Evolutionary conservation across 2,888 invertebrate genomes (phyloP).

Genomic region (Eristalis arbustorum): DNA sequence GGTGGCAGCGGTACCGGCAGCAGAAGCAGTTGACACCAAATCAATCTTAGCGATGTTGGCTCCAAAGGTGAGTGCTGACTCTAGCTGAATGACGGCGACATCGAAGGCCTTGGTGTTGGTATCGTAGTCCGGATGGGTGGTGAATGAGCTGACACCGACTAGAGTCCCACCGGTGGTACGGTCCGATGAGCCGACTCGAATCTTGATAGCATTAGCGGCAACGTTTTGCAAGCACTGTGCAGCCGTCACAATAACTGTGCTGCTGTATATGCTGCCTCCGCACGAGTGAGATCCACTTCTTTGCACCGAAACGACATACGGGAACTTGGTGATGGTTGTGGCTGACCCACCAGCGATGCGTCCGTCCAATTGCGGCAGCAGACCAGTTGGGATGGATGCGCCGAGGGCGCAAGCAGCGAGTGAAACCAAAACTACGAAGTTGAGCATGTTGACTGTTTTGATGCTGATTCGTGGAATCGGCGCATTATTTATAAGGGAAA

Average conservation of each 20-base stretch:
- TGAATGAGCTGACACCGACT: conserved; percentile 66
- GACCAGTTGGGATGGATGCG: conserved; percentile 72
- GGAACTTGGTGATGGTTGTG: conserved; percentile 51
- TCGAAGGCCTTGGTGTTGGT: conserved; percentile 81
- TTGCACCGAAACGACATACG: conserved; percentile 60
- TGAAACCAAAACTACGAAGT: conserved; percentile 51
- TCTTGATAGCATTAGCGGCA: conserved; percentile 59
- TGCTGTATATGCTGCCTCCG: conserved; percentile 81
- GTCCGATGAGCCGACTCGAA: conserved; percentile 82
- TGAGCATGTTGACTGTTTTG: conserved; percentile 34
- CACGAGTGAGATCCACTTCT: conserved; percentile 80
- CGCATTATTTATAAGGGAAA: no score
- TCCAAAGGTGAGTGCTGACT: conserved; percentile 78
- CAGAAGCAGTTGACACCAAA: conserved; percentile 75
- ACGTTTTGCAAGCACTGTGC: conserved; percentile 81
- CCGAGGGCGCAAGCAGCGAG: conserved; percentile 73
- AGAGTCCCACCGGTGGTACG: conserved; percentile 74
- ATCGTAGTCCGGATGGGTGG: conserved; percentile 78
- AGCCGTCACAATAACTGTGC: conserved; percentile 81
- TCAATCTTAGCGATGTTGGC: conserved; percentile 78
- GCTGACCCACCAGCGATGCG: conserved; percentile 71
- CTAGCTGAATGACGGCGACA: conserved; percentile 82
- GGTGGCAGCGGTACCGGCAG: conserved; percentile 53
- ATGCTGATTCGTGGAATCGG: not conserved
- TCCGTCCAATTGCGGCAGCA: conserved; percentile 59